Evolutionary conservation across 2,113 vertebrate species (phyloP), one percentile per base, ranked within the genome.

Genomic region (Hyperoodon ampullatus): DNA sequence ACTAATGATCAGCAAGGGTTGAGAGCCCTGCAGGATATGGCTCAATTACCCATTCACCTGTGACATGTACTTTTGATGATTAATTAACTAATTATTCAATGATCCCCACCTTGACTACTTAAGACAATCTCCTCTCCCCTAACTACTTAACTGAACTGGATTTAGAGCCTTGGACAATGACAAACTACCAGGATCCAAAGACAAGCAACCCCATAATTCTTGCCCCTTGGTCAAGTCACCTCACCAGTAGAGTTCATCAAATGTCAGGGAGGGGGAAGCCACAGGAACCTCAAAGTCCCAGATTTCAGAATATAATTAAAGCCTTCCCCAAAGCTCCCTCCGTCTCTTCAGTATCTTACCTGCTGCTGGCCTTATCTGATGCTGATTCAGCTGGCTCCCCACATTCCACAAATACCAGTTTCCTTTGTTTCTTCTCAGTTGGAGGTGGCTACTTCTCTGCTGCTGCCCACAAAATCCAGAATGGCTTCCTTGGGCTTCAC

Each of bases 11-110:
- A 78, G 50, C 60, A 77, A 80, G 63, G 81, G 84, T 95, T 95
- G 58, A 96, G 35, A 94, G 28, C 26, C 85, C 80, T 55, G 47
- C n/a, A 92, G 75, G 91, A 94, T 90, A 84, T 1, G 8, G 33
- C 68, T 92, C 81, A 86, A 92, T 95, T 75, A 77, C 33, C 85
- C 65, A 87, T 44, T 95, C 94, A 97, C 92, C 87, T 78, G 80
- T 72, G 96, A 96, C 80, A 94, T 0, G 0, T 92, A 97, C 95
- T 97, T 97, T 81, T 97, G 95, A 95, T 96, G 92, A 97, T 96
- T 95, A 97, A 97, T 97, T 94, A 91, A 95, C 85, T 94, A 97
- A 95, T 95, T 97, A 95, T 74, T 97, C 90, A 63, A 81, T 63
- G 83, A 88, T 60, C 65, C 70, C 93, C 87, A 96, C 81, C 87